These are phyloP conservation scores for Micrasema longulum DNA, from an alignment of 1,140 invertebrate species.

Conservation along the genomic window DNA sequence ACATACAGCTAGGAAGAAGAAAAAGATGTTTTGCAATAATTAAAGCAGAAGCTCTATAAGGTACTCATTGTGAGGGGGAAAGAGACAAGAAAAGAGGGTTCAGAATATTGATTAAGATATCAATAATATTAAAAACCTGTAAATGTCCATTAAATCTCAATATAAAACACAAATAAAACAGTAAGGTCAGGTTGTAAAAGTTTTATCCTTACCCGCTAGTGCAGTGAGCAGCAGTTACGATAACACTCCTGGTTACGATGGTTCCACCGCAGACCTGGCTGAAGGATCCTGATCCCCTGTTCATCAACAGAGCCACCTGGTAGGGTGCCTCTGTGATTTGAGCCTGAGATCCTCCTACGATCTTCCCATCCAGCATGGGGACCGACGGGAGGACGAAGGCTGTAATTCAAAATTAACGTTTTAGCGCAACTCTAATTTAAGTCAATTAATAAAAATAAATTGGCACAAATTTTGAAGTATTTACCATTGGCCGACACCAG, in stretches of 20 bases:
- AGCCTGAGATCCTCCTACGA: slow-evolving; percentile 66
- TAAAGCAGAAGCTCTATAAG: not conserved
- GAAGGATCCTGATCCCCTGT: slow-evolving; percentile 31
- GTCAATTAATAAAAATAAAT: not conserved
- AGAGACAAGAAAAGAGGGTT: not conserved
- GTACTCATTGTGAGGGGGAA: slow-evolving; percentile 6
- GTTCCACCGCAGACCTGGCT: slow-evolving; percentile 67
- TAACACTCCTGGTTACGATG: slow-evolving; percentile 63
- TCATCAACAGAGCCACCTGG: slow-evolving; percentile 62
- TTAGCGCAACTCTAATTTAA: not conserved
- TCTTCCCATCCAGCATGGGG: slow-evolving; percentile 58
- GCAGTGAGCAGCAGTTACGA: slow-evolving; percentile 73
- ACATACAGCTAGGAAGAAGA: too few species aligned
- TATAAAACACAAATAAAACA: too few species aligned
- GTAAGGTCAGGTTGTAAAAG: slow-evolving; percentile 49
- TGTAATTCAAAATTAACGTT: not conserved
- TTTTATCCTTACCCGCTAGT: slow-evolving; percentile 52
- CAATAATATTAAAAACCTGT: not conserved
- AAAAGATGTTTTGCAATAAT: too few species aligned
- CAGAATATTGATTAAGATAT: slow-evolving; percentile 21
- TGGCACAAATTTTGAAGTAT: slow-evolving; percentile 1
- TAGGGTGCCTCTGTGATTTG: slow-evolving; percentile 67
- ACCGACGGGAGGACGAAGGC: slow-evolving; percentile 33
- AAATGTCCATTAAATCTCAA: too few species aligned
- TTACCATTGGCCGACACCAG: slow-evolving; percentile 34